Conservation (phyloP, 2,888 invertebrate genomes). For the Patella caerulea region DNA sequence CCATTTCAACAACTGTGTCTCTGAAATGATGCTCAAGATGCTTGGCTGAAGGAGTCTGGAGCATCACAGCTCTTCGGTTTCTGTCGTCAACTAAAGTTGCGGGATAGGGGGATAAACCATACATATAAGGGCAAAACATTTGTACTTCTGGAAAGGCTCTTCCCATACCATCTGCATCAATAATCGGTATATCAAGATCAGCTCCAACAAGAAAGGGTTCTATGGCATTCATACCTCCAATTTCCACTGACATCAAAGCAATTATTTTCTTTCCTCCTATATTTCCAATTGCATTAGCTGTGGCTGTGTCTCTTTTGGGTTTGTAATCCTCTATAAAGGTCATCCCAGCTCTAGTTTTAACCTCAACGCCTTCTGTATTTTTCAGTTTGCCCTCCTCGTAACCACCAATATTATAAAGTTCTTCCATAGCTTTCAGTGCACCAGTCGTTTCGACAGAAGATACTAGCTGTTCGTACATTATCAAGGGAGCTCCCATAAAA, state of each 20-base stretch:
- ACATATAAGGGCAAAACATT: conserved; percentile 60
- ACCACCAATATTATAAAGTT: conserved; percentile 38
- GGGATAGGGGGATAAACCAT: conserved; percentile 53
- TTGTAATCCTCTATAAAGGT: conserved; percentile 51
- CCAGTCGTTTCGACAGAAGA: conserved; percentile 45
- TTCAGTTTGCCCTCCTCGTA: conserved; percentile 42
- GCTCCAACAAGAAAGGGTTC: conserved; percentile 61
- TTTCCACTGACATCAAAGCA: conserved; percentile 59
- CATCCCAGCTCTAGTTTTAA: conserved; percentile 42
- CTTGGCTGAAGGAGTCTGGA: conserved; percentile 50
- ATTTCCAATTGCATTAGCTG: neutral
- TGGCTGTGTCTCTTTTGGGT: conserved; percentile 26
- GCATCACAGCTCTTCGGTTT: conserved; percentile 51
- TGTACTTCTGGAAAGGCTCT: conserved; percentile 67
- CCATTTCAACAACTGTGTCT: conserved; percentile 56
- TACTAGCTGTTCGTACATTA: conserved; percentile 55
- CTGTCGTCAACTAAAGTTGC: conserved; percentile 53
- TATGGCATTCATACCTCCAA: conserved; percentile 64
- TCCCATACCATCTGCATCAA: conserved; percentile 68
- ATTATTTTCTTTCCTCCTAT: conserved; percentile 35
- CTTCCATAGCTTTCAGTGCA: conserved; percentile 47
- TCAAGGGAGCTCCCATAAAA: conserved; percentile 62
- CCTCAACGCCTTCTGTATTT: conserved; percentile 35
- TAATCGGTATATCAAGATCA: conserved; percentile 52
- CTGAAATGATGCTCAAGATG: conserved; percentile 59